Base-by-base conservation (phyloP, 2,888 invertebrate genomes). In the Digitonthophagus gazella region DNA sequence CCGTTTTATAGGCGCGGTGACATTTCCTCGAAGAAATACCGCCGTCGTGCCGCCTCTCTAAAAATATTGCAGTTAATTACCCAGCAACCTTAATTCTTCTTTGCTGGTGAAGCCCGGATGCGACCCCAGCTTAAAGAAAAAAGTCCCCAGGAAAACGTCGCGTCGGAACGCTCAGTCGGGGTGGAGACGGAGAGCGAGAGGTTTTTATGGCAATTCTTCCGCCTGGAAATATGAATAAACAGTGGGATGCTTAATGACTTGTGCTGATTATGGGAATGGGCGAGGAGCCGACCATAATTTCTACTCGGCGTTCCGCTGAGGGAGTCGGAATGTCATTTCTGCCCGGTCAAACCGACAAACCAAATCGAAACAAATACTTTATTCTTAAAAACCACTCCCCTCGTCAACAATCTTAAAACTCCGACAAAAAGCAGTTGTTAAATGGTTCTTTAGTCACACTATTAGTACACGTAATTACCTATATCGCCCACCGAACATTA, bases 1-100 rank as follows among this genome's bases (percentile, higher is more conserved):
- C 80, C 81, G 85, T 85, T 85, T 85, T 85, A 85, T 85, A 81
- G 83, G 83, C 79, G 79, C 78, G 76, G 80, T 85, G 85, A 85
- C 85, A 85, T 86, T 86, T 86, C 61, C 4, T 4, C 61, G 61
- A 79, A 81, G 70, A 80, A 78, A 78, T 74, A 75, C 71, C 72
- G 70, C 76, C 78, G 28, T 11, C 74, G n/a, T n/a, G n/a, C n/a
- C n/a, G n/a, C n/a, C 68, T 76, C 79, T 78, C 79, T 78, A 78
- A 81, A 81, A 82, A 80, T 80, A 79, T 79, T 79, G 81, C 79
- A 81, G 81, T 81, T 83, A 83, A 83, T 83, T 83, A 83, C 82
- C 83, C 83, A 81, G 80, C 80, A 80, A 80, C 75, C 78, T 79
- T 78, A 78, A 80, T 80, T 79, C 76, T 76, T 76, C 78, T 44